Evolutionary conservation across 2,888 invertebrate genomes (phyloP).

Genomic region (Harpagoxenus sublaevis): DNA sequence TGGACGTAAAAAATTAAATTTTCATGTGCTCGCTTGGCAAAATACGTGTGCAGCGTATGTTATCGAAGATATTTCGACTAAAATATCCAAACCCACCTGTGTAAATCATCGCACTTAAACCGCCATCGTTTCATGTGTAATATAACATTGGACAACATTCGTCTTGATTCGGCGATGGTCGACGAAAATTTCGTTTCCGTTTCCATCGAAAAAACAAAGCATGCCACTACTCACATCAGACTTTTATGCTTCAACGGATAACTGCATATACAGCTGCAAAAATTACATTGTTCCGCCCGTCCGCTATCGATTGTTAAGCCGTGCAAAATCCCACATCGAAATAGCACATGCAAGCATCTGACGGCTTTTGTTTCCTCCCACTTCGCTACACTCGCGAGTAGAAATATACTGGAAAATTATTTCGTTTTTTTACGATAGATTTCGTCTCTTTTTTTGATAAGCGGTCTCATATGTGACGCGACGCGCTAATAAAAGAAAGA

Average conservation of each 20-base stretch:
- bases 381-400: neutral
- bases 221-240: constrained; percentile 30
- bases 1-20: neutral
- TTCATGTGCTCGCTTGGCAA: neutral
- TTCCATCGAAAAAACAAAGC: constrained; percentile 35
- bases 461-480: neutral
- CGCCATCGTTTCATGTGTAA: constrained; percentile 25
- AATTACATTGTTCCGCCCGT: constrained; percentile 47
- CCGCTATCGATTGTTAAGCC: constrained; percentile 48
- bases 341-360: constrained; percentile 18
- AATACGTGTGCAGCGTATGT: neutral
- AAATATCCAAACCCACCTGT: constrained; percentile 32
- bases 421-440: constrained; percentile 4
- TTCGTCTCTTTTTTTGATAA: neutral
- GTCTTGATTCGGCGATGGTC: constrained; percentile 33
- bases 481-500: constrained; percentile 2
- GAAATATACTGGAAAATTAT: constrained; percentile 44
- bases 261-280: constrained; percentile 41
- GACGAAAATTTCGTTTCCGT: constrained; percentile 37
- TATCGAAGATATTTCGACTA: constrained; percentile 27
- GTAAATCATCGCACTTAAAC: constrained; percentile 26
- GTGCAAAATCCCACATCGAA: constrained; percentile 35
- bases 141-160: constrained; percentile 30
- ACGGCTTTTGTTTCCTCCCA: constrained; percentile 44
- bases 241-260: constrained; percentile 28